Percentiles rank a stretch among this genome's conserved stretches.
Evolutionary conservation across 2,888 invertebrate genomes (phyloP).

Genomic region (Volucella bombylans): DNA sequence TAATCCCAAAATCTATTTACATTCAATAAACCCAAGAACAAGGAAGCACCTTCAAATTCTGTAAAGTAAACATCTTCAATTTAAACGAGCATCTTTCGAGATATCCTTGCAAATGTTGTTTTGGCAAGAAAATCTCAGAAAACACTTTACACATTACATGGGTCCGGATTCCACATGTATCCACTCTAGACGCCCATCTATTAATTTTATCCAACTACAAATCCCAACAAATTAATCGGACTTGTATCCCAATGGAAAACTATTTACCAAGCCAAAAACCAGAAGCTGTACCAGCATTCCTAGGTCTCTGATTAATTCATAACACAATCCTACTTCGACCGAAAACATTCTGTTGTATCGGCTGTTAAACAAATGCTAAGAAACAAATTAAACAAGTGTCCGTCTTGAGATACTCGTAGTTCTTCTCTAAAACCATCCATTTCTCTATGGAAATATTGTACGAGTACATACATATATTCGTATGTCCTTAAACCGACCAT

Average conservation of each 20-base stretch:
- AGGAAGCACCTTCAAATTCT: too few relatives aligned
- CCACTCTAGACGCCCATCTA: constrained; percentile 7
- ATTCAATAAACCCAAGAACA: too few relatives aligned
- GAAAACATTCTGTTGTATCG: constrained; percentile 11
- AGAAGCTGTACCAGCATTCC: constrained; percentile 4
- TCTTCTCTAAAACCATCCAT: background rate
- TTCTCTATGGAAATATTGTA: background rate
- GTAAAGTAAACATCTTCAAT: too few relatives aligned
- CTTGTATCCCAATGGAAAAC: constrained; percentile 34
- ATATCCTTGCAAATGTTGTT: too few relatives aligned
- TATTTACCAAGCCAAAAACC: constrained; percentile 29
- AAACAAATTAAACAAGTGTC: constrained; percentile 63
- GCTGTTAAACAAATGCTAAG: constrained; percentile 39
- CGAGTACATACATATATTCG: background rate
- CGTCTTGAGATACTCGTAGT: constrained; percentile 28
- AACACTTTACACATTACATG: background rate
- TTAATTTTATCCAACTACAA: constrained; percentile 16
- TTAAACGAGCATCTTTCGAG: too few relatives aligned
- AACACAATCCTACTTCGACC: constrained; percentile 30
- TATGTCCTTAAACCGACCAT: constrained; percentile 8
- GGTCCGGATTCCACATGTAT: background rate
- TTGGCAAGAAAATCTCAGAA: background rate
- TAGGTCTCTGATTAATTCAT: constrained; percentile 48
- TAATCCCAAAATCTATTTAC: too few relatives aligned
- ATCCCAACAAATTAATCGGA: constrained; percentile 42